These are phyloP conservation scores for Mastomys coucha DNA, from an alignment of 2,113 vertebrate species.

Conservation along the genomic window DNA sequence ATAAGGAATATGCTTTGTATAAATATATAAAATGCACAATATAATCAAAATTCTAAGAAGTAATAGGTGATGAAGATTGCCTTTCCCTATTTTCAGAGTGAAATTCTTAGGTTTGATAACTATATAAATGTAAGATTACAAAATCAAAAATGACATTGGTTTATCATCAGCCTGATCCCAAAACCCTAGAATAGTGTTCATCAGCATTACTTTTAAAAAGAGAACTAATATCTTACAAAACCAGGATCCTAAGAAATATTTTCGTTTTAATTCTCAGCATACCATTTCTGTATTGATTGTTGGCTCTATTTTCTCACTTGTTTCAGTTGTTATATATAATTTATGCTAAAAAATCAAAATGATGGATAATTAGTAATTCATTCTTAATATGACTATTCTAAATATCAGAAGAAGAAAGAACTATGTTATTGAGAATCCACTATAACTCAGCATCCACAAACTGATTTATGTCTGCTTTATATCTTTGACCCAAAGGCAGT, in stretches of 20 bases:
- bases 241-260: background rate
- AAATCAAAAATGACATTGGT: background rate
- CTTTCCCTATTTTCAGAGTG: background rate
- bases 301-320: background rate
- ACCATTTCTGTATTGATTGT: background rate
- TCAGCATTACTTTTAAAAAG: background rate
- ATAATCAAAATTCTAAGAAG: background rate
- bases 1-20: background rate
- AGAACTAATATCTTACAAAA: background rate
- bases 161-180: background rate
- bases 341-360: background rate
- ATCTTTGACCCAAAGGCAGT: background rate
- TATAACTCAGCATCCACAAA: background rate
- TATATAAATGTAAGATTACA: background rate
- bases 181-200: background rate
- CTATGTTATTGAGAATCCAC: background rate
- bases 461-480: background rate
- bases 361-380: background rate
- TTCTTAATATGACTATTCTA: constrained; percentile 8
- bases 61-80: background rate
- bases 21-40: background rate
- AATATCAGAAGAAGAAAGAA: background rate
- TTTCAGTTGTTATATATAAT: background rate
- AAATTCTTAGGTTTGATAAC: background rate
- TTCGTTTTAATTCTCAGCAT: background rate